phyloP scores from a whole-genome alignment of 2,113 vertebrate species.

The Macheiramphus alcinus region DNA sequence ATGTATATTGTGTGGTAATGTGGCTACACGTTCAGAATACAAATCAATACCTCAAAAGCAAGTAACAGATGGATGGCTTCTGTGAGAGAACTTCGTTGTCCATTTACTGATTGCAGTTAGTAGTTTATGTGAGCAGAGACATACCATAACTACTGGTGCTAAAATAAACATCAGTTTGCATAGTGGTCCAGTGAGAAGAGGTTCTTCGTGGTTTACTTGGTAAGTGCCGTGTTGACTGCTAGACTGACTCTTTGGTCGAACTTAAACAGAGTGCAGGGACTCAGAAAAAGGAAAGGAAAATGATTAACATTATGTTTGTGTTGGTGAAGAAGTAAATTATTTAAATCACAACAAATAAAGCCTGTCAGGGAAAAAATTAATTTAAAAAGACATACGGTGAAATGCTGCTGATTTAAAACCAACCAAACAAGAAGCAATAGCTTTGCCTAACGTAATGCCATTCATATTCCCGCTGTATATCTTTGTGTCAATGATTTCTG shows the following conservation, averaged over 20 bases:
- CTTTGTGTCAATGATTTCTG: not conserved
- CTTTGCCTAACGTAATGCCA: not conserved
- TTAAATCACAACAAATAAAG: not conserved
- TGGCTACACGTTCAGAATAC: not conserved
- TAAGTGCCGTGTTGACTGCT: not conserved
- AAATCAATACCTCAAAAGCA: slow-evolving; percentile 28
- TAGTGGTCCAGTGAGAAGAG: not conserved
- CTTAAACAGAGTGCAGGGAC: not conserved
- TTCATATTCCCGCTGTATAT: not conserved
- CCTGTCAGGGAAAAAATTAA: not conserved
- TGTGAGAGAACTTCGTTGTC: slow-evolving; percentile 13
- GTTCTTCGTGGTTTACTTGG: not conserved
- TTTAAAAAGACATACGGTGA: not conserved
- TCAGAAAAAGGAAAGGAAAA: not conserved
- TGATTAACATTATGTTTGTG: not conserved
- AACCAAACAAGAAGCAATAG: not conserved
- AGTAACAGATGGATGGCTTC: slow-evolving; percentile 48
- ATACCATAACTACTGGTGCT: not conserved
- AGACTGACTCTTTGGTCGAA: not conserved
- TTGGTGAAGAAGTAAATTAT: not conserved
- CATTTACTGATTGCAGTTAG: slow-evolving; percentile 40
- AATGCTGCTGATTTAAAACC: not conserved
- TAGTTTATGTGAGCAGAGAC: slow-evolving; percentile 34
- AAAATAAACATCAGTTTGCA: slow-evolving; percentile 36
- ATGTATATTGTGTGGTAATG: slow-evolving; percentile 29